These are phyloP conservation scores for Nycteola revayana DNA, from an alignment of 2,888 invertebrate genomes.

Conservation along the genomic window DNA sequence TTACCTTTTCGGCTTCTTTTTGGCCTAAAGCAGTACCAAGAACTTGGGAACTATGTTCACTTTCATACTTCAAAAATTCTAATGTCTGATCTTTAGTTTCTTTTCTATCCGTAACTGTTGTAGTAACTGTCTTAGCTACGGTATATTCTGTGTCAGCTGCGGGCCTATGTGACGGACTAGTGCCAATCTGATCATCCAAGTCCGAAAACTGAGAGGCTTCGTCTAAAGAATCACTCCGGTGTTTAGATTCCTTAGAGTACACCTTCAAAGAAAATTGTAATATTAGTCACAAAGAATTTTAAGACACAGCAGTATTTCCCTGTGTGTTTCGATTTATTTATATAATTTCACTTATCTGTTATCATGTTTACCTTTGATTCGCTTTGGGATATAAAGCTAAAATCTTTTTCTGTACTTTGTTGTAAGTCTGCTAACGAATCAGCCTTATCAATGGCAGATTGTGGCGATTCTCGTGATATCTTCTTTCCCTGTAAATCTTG, in stretches of 20 bases:
- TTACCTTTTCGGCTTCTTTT: constrained; percentile 59
- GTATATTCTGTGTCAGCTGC: constrained; percentile 42
- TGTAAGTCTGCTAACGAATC: constrained; percentile 74
- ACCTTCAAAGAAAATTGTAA: constrained; percentile 39
- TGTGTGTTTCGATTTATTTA: no score
- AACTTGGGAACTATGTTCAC: constrained; percentile 59
- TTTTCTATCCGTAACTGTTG: constrained; percentile 31
- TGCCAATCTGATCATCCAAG: constrained; percentile 71
- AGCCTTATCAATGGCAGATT: constrained; percentile 65
- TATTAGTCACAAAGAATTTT: no score
- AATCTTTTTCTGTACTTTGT: constrained; percentile 74
- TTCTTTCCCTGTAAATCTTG: constrained; percentile 56
- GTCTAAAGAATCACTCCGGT: constrained; percentile 75
- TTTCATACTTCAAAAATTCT: constrained; percentile 66
- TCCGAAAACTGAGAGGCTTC: constrained; percentile 78
- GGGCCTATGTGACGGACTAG: constrained; percentile 64
- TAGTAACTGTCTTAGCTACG: constrained; percentile 40
- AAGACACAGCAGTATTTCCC: no score
- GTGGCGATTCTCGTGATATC: constrained; percentile 67
- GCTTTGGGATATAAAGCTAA: constrained; percentile 74
- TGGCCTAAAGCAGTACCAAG: constrained; percentile 35
- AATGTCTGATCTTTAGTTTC: constrained; percentile 49
- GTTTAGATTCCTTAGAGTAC: constrained; percentile 72
- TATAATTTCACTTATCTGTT: no score
- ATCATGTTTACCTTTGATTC: constrained; percentile 66